A percentile compares a stretch with the other conserved stretches of the same genome.
Evolutionary conservation across 2,797 vertebrate species (phyloP).

Genomic region (Scleropages formosus): DNA sequence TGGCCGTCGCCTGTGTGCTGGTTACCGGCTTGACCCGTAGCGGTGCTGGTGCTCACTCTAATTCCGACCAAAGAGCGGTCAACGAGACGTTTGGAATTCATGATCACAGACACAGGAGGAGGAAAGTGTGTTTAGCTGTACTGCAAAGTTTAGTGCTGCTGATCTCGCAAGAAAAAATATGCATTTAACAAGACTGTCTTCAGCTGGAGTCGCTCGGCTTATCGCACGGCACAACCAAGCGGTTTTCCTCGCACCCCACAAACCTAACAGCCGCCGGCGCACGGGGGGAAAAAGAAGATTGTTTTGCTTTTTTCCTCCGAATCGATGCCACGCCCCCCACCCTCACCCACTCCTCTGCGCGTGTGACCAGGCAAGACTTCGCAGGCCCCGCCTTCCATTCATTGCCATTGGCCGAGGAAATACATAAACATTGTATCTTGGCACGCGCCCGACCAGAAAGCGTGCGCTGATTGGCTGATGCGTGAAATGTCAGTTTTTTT

Average conservation of each 20-base stretch:
- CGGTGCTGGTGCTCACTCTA: constrained; percentile 48
- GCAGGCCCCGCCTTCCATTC: constrained; percentile 48
- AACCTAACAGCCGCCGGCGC: constrained; percentile 64
- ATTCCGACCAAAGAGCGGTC: constrained; percentile 60
- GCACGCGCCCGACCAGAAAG: constrained; percentile 64
- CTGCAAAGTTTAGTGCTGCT: constrained; percentile 61
- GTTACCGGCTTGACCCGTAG: constrained; percentile 48
- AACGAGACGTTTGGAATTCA: constrained; percentile 70
- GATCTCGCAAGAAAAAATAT: constrained; percentile 52
- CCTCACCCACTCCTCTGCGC: constrained; percentile 35
- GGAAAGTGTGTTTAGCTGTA: constrained; percentile 62
- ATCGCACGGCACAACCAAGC: constrained; percentile 55
- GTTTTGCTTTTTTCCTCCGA: constrained; percentile 73
- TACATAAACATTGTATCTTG: constrained; percentile 72
- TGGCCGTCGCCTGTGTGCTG: constrained; percentile 55
- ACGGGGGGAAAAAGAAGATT: constrained; percentile 57
- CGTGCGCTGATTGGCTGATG: constrained; percentile 56
- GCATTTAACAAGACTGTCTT: constrained; percentile 71
- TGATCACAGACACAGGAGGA: constrained; percentile 57
- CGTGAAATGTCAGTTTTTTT: constrained; percentile 44
- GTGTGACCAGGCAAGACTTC: constrained; percentile 48
- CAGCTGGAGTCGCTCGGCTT: constrained; percentile 40
- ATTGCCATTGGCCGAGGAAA: constrained; percentile 59
- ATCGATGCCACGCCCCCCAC: constrained; percentile 65
- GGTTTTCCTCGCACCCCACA: constrained; percentile 50